phyloP scores from a whole-genome alignment of 2,888 invertebrate species.

The Epicampocera succincta region DNA sequence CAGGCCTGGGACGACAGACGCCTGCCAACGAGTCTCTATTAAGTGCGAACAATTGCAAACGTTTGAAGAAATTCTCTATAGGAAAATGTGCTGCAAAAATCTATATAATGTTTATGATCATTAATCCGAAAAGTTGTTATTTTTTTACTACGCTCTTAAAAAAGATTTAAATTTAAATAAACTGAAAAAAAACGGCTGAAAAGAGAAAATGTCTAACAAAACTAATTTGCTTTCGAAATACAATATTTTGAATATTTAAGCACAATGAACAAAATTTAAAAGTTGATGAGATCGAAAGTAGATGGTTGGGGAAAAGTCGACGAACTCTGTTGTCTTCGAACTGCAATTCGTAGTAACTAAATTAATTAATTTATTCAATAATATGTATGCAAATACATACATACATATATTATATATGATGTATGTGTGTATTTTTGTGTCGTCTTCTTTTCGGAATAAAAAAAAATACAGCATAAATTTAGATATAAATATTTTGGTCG shows the following conservation, averaged over 20 bases:
- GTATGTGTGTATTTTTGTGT: too few relatives aligned
- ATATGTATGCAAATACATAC: too few relatives aligned
- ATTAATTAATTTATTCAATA: too few relatives aligned
- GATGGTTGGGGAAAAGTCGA: too few relatives aligned
- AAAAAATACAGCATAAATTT: too few relatives aligned
- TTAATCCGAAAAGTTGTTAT: slow-evolving; percentile 44
- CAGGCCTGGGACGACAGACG: slow-evolving; percentile 26
- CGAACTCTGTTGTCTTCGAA: too few relatives aligned
- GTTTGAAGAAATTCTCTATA: neutral
- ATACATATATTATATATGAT: too few relatives aligned
- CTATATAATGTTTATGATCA: slow-evolving; percentile 18
- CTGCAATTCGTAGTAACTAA: too few relatives aligned
- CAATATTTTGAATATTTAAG: slow-evolving; percentile 21
- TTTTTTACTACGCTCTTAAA: slow-evolving; percentile 15
- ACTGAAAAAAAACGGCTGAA: neutral
- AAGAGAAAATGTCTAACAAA: neutral
- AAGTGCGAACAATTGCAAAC: slow-evolving; percentile 14
- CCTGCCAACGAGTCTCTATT: slow-evolving; percentile 27
- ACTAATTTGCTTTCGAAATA: neutral
- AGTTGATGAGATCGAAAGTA: too few relatives aligned
- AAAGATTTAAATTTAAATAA: slow-evolving; percentile 38
- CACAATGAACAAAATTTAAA: too few relatives aligned
- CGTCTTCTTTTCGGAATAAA: too few relatives aligned
- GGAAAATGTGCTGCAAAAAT: slow-evolving; percentile 21
- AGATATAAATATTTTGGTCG: too few relatives aligned